A percentile compares a stretch with the other conserved stretches of the same genome.
Evolutionary conservation across 1,140 invertebrate genomes (phyloP).

Genomic region (Brachionus rubens): DNA sequence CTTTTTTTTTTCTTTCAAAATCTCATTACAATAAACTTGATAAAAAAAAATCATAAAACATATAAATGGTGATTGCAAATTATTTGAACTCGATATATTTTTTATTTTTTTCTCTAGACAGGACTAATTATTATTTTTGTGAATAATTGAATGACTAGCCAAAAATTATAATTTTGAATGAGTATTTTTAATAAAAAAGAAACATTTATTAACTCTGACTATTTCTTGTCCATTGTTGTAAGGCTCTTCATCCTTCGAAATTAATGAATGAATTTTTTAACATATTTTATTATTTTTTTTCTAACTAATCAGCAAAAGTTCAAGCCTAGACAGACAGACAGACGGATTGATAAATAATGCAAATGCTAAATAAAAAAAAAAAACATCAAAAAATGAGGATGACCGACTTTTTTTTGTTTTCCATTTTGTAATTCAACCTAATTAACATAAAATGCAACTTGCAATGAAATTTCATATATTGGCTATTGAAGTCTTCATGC

Average conservation of each 20-base stretch:
- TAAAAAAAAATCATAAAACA: too few relatives aligned
- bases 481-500: conserved; percentile 36
- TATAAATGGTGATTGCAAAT: too few relatives aligned
- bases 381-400: conserved; percentile 14
- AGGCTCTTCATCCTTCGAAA: conserved; percentile 9
- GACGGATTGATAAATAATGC: conserved; percentile 35
- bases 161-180: conserved; percentile 8
- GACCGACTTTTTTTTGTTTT: neutral
- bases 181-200: neutral
- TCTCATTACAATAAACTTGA: too few relatives aligned
- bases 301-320: conserved; percentile 32
- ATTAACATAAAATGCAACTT: conserved; percentile 29
- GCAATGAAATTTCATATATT: neutral
- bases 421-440: conserved; percentile 3
- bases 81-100: too few relatives aligned
- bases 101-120: conserved; percentile 2
- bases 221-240: too few relatives aligned
- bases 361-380: conserved; percentile 14
- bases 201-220: neutral
- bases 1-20: too few relatives aligned
- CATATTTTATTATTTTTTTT: conserved; percentile 16
- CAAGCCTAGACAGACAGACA: conserved; percentile 38
- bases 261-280: too few relatives aligned
- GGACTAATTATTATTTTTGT: neutral
- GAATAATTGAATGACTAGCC: conserved; percentile 25